A percentile compares a stretch with the other conserved stretches of the same genome.
phyloP scores from a whole-genome alignment of 2,113 vertebrate genomes.

The Melanerpes formicivorus region DNA sequence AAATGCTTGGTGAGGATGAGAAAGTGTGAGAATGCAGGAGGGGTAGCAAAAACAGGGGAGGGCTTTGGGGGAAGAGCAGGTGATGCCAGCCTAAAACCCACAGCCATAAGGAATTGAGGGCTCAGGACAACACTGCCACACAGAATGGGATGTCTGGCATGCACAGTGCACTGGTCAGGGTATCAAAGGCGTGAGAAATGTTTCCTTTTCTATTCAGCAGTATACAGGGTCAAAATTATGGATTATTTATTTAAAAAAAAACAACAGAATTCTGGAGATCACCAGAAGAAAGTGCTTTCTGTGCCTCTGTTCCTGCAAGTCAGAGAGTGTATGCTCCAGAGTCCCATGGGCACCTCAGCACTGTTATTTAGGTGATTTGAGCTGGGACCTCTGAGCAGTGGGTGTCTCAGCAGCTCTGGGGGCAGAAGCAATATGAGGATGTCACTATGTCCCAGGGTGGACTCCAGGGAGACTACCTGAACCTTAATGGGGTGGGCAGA shows the following conservation, averaged over 20 bases:
- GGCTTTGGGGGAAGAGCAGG: neutral
- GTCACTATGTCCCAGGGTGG: neutral
- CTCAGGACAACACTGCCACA: neutral
- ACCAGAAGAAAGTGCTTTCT: neutral
- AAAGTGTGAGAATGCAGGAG: neutral
- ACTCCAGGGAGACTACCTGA: neutral
- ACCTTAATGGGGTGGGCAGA: neutral
- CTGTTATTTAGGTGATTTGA: neutral
- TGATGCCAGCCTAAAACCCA: neutral
- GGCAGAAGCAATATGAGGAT: neutral
- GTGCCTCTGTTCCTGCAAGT: neutral
- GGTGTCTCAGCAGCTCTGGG: neutral
- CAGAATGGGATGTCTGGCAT: neutral
- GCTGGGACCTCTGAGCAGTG: neutral
- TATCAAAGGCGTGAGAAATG: neutral
- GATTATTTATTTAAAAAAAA: neutral
- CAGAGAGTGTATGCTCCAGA: neutral
- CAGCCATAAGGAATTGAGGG: neutral
- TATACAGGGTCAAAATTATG: neutral
- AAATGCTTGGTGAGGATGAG: neutral
- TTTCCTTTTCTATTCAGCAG: neutral
- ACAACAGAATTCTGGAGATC: neutral
- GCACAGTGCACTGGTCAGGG: neutral
- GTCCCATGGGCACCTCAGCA: accelerated
- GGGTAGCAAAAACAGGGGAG: neutral